Evolutionary conservation across 1,140 invertebrate genomes (phyloP).

Genomic region (Drosophila sechellia): DNA sequence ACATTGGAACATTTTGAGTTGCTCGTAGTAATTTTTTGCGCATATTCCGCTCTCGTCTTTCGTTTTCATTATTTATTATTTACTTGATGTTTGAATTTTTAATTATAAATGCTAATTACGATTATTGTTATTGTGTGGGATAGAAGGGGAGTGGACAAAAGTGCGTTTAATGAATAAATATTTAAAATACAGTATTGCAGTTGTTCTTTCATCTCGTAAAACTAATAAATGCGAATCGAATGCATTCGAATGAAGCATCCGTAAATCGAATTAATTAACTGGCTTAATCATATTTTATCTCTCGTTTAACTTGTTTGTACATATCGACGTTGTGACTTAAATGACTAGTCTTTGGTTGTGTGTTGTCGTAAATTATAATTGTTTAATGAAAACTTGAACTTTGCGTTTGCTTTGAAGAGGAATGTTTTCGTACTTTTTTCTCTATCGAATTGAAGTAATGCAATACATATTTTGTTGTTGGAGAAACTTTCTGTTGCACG

Average conservation of each 20-base stretch:
- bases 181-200: constrained; percentile 83
- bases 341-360: constrained; percentile 80
- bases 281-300: constrained; percentile 42
- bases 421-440: constrained; percentile 53
- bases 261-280: constrained; percentile 54
- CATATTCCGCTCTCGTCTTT: constrained; percentile 23
- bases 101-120: constrained; percentile 72
- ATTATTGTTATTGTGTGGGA: constrained; percentile 55
- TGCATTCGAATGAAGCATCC: constrained; percentile 32
- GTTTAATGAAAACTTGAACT: constrained; percentile 71
- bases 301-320: constrained; percentile 61
- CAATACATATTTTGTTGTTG: constrained; percentile 32
- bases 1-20: constrained; percentile 80
- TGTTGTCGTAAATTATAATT: constrained; percentile 22
- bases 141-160: constrained; percentile 17
- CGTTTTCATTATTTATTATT: constrained; percentile 39
- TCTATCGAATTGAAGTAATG: constrained; percentile 32
- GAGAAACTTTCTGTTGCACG: constrained; percentile 60
- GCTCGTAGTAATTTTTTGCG: constrained; percentile 65
- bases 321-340: constrained; percentile 77
- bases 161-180: constrained; percentile 77
- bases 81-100: constrained; percentile 56
- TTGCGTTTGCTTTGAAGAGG: constrained; percentile 64
- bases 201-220: constrained; percentile 54
- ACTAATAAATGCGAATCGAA: constrained; percentile 50